Evolutionary conservation across 92 coral and sea anemone species (phyloP).

Genomic region (Zoanthus solanderi): DNA sequence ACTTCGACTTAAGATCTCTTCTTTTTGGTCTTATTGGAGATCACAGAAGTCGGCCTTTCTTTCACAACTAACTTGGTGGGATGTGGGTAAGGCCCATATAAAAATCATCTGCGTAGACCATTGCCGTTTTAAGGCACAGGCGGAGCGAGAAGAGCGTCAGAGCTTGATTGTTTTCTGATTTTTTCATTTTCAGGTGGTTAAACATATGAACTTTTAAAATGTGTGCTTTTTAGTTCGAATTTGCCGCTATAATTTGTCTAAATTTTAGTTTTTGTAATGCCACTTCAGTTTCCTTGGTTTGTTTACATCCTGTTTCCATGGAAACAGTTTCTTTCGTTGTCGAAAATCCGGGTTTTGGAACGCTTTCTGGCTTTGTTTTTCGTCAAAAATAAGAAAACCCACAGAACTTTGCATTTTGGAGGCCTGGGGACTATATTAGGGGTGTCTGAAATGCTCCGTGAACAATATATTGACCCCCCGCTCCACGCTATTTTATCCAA

Average conservation of each 20-base stretch:
- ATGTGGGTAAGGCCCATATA: slow-evolving; percentile 23
- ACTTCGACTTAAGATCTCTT: background rate
- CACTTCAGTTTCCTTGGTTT: slow-evolving; percentile 24
- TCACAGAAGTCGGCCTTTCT: too few relatives aligned
- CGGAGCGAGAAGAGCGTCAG: too few relatives aligned
- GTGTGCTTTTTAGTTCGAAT: background rate
- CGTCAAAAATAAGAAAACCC: slow-evolving; percentile 23
- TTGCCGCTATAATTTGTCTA: slow-evolving; percentile 30
- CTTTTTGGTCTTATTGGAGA: too few relatives aligned
- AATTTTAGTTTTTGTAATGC: slow-evolving; percentile 21
- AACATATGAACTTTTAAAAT: slow-evolving; percentile 3
- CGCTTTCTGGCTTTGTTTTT: slow-evolving; percentile 11
- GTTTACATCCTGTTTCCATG: slow-evolving; percentile 21
- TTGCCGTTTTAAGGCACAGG: too few relatives aligned
- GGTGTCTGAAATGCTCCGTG: slow-evolving; percentile 21
- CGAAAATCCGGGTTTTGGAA: slow-evolving; percentile 20
- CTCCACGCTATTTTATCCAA: background rate
- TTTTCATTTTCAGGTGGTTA: background rate
- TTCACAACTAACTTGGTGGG: background rate
- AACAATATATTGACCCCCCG: slow-evolving; percentile 17
- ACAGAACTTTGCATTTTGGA: slow-evolving; percentile 5
- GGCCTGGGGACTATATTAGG: slow-evolving; percentile 27
- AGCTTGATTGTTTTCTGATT: background rate
- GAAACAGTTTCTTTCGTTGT: slow-evolving; percentile 1
- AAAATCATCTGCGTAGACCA: background rate